Base-by-base conservation (phyloP, 2,888 invertebrate species). In the Himalopsyche tibetana region DNA sequence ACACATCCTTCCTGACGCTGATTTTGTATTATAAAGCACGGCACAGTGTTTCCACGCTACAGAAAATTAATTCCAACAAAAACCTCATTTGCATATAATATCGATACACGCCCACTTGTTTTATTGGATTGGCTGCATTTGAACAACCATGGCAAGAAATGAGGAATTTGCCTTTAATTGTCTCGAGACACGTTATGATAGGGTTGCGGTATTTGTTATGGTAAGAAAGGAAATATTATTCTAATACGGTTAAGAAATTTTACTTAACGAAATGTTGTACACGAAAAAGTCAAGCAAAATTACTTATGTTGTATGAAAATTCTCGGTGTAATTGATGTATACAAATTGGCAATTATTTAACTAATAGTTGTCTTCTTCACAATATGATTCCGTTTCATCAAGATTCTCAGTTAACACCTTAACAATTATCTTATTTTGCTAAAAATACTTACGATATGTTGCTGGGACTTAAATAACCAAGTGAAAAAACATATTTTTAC, bases 1-100 rank as follows among this genome's bases (percentile, higher is more conserved):
- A 63, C 63, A 45, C 38, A 79, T 79, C 84, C 69, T 74, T 45
- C 74, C 36, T 74, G 79, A 17, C 84, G 8, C 51, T 42, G 40
- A 51, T n/a, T 28, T 40, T n/a, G 63, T 63, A 63, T 63, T 63
- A 63, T 63, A 19, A 63, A 63, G 11, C 19, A 1, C 63, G 19
- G 63, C 19, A 63, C 28, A 63, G 19, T 63, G 63, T 19, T 63
- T n/a, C 79, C 40, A 84, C 38, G 63, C 79, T 38, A 42, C 42
- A 51, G 84, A 38, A 82, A 82, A 85, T 82, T 85, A 85, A 82
- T 85, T 74, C 82, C 28, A 55, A 55, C n/a, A 82, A 85, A 85
- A 85, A 85, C 85, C 42, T 85, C 69, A 85, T 85, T 85, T 82
- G 82, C 82, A 85, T 85, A 56, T 55, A 85, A 85, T 85, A 85